Conservation (phyloP, 2,797 vertebrate genomes). For the Mycteria americana region DNA sequence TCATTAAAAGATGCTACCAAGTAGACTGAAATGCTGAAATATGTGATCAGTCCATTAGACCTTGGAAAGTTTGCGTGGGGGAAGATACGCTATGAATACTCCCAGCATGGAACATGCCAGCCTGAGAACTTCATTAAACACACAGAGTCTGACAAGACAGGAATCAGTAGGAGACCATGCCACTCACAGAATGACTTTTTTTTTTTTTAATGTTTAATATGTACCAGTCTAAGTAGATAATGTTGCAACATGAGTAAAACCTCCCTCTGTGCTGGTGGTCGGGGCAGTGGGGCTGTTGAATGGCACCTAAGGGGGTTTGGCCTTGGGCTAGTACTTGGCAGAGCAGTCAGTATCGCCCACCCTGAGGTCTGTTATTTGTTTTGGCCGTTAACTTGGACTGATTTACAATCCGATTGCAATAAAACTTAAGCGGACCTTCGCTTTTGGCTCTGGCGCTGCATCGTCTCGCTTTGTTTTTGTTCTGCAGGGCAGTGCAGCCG, state of each 20-base stretch:
- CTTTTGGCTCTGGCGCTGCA: accelerated
- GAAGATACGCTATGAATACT: neutral
- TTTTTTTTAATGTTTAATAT: neutral
- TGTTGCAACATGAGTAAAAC: neutral
- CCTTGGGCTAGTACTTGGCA: neutral
- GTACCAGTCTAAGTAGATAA: neutral
- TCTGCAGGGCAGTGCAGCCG: conserved; percentile 78
- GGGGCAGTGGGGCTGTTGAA: neutral
- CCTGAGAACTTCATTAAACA: neutral
- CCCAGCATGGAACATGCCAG: neutral
- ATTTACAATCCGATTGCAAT: neutral
- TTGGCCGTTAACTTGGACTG: neutral
- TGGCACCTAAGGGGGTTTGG: neutral
- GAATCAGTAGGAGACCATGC: accelerated
- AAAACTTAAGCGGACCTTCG: accelerated
- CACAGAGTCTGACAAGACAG: neutral
- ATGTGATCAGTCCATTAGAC: neutral
- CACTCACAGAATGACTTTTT: neutral
- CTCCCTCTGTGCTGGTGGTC: accelerated
- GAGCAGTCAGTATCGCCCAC: neutral
- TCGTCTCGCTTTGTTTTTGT: neutral
- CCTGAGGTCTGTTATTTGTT: neutral
- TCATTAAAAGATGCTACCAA: neutral
- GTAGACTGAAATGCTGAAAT: neutral
- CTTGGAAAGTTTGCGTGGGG: neutral